phyloP scores from a whole-genome alignment of 1,140 invertebrate species.

The Sinonovacula constricta region DNA sequence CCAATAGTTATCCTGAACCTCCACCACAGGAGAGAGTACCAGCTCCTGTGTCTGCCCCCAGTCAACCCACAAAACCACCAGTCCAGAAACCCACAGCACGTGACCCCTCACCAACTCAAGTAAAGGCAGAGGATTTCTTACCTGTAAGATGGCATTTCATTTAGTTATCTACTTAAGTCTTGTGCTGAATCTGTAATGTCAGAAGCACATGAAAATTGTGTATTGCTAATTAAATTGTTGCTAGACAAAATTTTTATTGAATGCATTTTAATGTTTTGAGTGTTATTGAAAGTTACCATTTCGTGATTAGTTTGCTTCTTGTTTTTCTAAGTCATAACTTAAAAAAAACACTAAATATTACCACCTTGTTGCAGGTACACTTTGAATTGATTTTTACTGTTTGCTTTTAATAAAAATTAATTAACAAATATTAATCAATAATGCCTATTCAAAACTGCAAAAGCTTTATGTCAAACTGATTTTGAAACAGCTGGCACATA shows the following conservation, averaged over 20 bases:
- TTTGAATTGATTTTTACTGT: too few relatives aligned
- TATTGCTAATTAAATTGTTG: background rate
- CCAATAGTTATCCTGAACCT: too few relatives aligned
- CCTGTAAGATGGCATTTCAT: slow-evolving; percentile 48
- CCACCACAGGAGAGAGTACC: too few relatives aligned
- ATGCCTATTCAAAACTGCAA: too few relatives aligned
- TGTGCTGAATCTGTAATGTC: background rate
- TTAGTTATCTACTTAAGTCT: background rate
- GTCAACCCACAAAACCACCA: slow-evolving; percentile 13
- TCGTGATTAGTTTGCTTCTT: background rate
- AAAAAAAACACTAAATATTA: too few relatives aligned
- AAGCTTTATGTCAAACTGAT: too few relatives aligned
- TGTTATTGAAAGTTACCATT: background rate
- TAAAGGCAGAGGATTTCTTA: slow-evolving; percentile 55
- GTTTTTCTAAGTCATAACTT: too few relatives aligned
- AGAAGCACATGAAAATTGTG: background rate
- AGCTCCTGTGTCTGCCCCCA: background rate
- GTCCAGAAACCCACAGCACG: background rate
- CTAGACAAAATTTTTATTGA: background rate
- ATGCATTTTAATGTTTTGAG: background rate
- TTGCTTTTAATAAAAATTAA: too few relatives aligned
- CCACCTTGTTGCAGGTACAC: too few relatives aligned
- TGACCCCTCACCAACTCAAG: slow-evolving; percentile 13
- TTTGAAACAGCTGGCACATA: too few relatives aligned
- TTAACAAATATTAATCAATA: too few relatives aligned